These are phyloP conservation scores for Phrynocephalus vlangalii DNA, from an alignment of 2,797 vertebrate species.

Conservation along the genomic window DNA sequence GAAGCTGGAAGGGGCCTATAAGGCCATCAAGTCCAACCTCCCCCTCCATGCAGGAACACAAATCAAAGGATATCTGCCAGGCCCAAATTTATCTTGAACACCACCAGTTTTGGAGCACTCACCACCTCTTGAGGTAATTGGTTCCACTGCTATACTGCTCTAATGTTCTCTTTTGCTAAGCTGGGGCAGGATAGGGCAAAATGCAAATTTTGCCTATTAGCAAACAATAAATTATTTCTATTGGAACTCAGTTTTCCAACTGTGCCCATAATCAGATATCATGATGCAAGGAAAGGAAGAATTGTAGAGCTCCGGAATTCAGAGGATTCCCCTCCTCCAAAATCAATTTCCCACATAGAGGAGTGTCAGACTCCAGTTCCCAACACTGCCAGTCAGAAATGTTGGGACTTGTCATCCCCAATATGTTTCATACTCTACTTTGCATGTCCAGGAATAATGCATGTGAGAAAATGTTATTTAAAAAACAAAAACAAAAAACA, in stretches of 20 bases:
- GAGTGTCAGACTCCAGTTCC: too few relatives aligned
- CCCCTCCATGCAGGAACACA: too few relatives aligned
- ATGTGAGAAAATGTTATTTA: not conserved
- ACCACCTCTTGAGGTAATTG: too few relatives aligned
- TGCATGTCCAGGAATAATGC: not conserved
- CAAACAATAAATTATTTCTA: not conserved
- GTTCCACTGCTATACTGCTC: too few relatives aligned
- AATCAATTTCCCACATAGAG: not conserved
- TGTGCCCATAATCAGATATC: not conserved
- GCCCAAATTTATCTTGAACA: too few relatives aligned
- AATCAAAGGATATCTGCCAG: too few relatives aligned
- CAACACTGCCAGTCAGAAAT: not conserved
- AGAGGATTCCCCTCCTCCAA: not conserved
- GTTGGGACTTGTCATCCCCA: not conserved
- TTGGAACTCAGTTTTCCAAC: not conserved
- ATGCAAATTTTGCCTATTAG: not conserved
- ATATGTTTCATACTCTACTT: not conserved
- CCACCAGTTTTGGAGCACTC: too few relatives aligned
- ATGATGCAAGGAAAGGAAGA: not conserved
- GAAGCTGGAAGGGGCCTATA: too few relatives aligned
- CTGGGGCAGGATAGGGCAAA: not conserved
- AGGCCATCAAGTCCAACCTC: too few relatives aligned
- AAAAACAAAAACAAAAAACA: constrained; percentile 2
- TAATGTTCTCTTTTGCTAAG: too few relatives aligned
- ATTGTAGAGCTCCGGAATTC: not conserved